These are phyloP conservation scores for Myotis brandtii DNA, from an alignment of 2,113 vertebrate genomes.

Conservation along the genomic window DNA sequence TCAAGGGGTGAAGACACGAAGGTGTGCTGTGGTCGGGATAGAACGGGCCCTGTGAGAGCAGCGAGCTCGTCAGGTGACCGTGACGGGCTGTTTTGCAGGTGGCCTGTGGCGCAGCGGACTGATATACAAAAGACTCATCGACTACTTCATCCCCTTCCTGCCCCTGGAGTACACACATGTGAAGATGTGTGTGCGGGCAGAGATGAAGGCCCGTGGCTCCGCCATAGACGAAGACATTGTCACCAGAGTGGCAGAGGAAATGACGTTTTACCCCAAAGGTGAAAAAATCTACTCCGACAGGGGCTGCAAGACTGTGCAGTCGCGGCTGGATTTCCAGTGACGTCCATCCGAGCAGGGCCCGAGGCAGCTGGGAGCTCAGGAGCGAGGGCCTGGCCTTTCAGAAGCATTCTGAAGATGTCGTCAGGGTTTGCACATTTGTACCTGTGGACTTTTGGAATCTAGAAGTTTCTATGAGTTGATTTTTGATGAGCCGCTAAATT, in stretches of 20 bases:
- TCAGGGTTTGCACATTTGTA: constrained; percentile 70
- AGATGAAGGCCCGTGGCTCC: constrained; percentile 86
- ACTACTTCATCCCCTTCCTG: constrained; percentile 96
- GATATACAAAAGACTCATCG: constrained; percentile 95
- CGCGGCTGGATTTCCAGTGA: constrained; percentile 91
- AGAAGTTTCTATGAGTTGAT: background rate
- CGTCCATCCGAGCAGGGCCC: rapidly evolving
- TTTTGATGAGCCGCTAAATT: background rate
- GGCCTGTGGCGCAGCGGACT: constrained; percentile 95
- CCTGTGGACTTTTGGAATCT: constrained; percentile 23
- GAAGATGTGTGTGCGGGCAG: constrained; percentile 90
- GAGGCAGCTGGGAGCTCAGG: rapidly evolving
- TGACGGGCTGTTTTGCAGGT: constrained; percentile 83
- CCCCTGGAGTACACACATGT: constrained; percentile 94
- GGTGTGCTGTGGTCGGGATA: rapidly evolving
- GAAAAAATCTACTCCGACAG: constrained; percentile 93
- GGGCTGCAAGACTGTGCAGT: constrained; percentile 95
- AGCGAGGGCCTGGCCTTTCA: background rate
- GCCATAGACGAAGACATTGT: constrained; percentile 78
- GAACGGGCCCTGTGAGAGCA: background rate
- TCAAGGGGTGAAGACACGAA: rapidly evolving
- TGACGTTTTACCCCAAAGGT: constrained; percentile 92
- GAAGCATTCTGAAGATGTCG: constrained; percentile 52
- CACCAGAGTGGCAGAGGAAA: constrained; percentile 88
- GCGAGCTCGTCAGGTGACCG: background rate